These are phyloP conservation scores for Moxostoma hubbsi DNA, from an alignment of 2,797 vertebrate species.

Conservation along the genomic window DNA sequence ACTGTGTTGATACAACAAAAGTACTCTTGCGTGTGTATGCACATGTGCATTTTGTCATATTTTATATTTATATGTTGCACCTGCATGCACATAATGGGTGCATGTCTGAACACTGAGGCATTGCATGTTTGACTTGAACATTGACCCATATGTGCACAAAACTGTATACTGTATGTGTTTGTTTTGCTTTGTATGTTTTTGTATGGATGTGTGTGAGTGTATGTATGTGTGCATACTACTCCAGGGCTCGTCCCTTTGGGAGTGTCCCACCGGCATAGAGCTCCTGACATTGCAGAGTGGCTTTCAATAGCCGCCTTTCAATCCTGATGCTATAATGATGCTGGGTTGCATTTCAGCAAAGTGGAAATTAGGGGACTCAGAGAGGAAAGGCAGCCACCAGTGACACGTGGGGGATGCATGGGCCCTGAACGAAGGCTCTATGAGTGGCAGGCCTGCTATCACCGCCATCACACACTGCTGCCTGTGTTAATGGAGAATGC, in stretches of 20 bases:
- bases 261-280: slow-evolving; percentile 15
- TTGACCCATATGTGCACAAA: background rate
- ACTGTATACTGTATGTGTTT: slow-evolving; percentile 10
- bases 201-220: slow-evolving; percentile 10
- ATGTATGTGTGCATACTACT: slow-evolving; percentile 22
- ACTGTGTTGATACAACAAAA: too few species aligned
- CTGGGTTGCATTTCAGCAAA: slow-evolving; percentile 62
- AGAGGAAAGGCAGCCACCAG: slow-evolving; percentile 46
- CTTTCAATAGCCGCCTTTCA: slow-evolving; percentile 63
- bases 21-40: too few species aligned
- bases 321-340: slow-evolving; percentile 78
- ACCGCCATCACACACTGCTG: slow-evolving; percentile 78
- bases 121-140: background rate
- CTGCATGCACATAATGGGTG: background rate
- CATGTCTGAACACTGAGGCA: background rate
- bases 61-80: background rate
- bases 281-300: slow-evolving; percentile 61
- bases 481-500: slow-evolving; percentile 83
- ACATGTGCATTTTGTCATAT: too few species aligned
- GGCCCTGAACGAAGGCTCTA: slow-evolving; percentile 41
- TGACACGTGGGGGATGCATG: slow-evolving; percentile 32
- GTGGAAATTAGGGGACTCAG: slow-evolving; percentile 54
- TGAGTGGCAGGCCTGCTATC: slow-evolving; percentile 81
- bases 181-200: slow-evolving; percentile 13
- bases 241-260: slow-evolving; percentile 39